Evolutionary conservation across 2,113 vertebrate species (phyloP).

Genomic region (Mustela nigripes): DNA sequence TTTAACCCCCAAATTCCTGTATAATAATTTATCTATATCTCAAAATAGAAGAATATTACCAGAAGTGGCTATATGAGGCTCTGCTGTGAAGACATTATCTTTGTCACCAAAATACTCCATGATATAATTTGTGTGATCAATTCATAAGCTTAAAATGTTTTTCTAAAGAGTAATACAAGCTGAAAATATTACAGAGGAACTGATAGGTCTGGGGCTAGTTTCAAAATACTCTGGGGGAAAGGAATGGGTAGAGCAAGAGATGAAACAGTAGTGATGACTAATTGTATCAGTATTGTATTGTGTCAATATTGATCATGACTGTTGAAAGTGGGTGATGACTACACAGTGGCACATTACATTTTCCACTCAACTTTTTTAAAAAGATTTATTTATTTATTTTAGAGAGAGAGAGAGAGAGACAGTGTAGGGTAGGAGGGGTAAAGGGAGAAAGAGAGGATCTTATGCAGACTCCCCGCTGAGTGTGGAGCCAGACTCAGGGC

Average conservation of each 20-base stretch:
- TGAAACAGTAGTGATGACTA: background rate
- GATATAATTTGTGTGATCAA: background rate
- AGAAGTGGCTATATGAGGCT: background rate
- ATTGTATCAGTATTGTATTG: background rate
- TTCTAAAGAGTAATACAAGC: background rate
- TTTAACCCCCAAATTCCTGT: background rate
- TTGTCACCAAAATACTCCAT: background rate
- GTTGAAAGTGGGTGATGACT: background rate
- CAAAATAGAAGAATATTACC: background rate
- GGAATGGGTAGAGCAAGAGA: background rate
- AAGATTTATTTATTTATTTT: background rate
- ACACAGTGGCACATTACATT: background rate
- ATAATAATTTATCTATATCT: background rate
- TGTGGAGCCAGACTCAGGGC: background rate
- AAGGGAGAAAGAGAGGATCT: background rate
- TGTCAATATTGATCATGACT: background rate
- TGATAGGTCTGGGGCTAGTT: background rate
- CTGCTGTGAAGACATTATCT: background rate
- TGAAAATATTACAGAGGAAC: constrained; percentile 33
- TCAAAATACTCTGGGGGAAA: background rate
- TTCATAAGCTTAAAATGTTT: background rate
- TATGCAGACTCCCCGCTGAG: background rate
- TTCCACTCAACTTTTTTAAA: background rate
- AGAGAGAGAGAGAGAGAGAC: background rate
- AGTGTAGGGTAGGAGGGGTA: background rate